phyloP scores from a whole-genome alignment of 2,113 vertebrate species.

The Sander vitreus region DNA sequence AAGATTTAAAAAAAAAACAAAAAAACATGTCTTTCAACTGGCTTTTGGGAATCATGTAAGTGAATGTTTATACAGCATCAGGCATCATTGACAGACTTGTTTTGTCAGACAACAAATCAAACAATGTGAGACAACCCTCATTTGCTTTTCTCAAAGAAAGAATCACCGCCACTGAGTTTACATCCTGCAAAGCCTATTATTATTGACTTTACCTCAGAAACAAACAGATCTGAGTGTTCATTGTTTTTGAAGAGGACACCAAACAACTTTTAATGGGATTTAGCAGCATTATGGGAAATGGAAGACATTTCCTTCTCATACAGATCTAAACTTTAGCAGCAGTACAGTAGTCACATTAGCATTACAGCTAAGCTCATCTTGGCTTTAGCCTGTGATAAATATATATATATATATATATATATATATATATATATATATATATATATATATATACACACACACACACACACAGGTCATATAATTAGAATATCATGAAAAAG shows the following conservation, averaged over 20 bases:
- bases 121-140: conserved; percentile 14
- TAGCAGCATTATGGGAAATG: conserved; percentile 30
- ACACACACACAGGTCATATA: too few species aligned
- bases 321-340: too few species aligned
- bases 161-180: conserved; percentile 13
- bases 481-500: too few species aligned
- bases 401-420: too few species aligned
- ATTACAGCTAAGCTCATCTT: too few species aligned
- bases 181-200: conserved; percentile 39
- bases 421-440: too few species aligned
- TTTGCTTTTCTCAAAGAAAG: conserved; percentile 48
- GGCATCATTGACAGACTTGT: conserved; percentile 47
- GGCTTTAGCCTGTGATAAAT: too few species aligned
- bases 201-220: conserved; percentile 26
- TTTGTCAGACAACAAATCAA: not conserved
- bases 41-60: not conserved
- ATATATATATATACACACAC: too few species aligned
- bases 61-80: conserved; percentile 3
- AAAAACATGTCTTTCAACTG: conserved; percentile 2
- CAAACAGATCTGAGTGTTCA: not conserved
- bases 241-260: conserved; percentile 29
- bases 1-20: conserved; percentile 25
- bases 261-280: conserved; percentile 42
- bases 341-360: too few species aligned
- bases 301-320: conserved; percentile 25